phyloP scores from a whole-genome alignment of 2,888 invertebrate species.

The Coremacera marginata region DNA sequence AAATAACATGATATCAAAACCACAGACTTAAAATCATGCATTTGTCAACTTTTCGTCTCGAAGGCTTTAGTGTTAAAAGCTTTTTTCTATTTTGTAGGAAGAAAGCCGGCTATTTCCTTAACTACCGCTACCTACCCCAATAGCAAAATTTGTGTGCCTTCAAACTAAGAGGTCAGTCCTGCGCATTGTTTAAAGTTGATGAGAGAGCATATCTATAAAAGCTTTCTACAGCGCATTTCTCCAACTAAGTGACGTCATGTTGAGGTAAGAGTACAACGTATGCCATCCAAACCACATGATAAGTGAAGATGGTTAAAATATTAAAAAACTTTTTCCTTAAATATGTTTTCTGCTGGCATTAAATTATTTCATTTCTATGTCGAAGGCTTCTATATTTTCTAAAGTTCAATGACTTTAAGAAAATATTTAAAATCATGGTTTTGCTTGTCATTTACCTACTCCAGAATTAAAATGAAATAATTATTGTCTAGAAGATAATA shows the following conservation, averaged over 20 bases:
- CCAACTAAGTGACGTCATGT: slow-evolving; percentile 26
- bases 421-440: no score
- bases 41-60: no score
- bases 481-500: no score
- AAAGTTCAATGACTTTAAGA: not conserved
- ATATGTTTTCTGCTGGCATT: no score
- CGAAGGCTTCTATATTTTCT: not conserved
- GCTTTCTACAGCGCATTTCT: not conserved
- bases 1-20: not conserved
- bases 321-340: no score
- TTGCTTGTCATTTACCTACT: no score
- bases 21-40: not conserved
- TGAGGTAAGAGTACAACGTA: not conserved
- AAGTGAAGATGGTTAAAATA: no score
- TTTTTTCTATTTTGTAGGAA: not conserved
- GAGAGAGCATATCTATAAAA: not conserved
- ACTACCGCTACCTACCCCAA: slow-evolving; percentile 9
- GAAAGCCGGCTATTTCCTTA: not conserved
- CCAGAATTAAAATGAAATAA: no score
- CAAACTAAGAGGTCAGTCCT: slow-evolving; percentile 1
- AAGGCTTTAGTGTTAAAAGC: not conserved
- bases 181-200: not conserved
- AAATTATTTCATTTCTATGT: no score
- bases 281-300: not conserved
- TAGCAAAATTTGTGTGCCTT: not conserved